phyloP scores from a whole-genome alignment of 2,888 invertebrate species.

The Cenopis cana region DNA sequence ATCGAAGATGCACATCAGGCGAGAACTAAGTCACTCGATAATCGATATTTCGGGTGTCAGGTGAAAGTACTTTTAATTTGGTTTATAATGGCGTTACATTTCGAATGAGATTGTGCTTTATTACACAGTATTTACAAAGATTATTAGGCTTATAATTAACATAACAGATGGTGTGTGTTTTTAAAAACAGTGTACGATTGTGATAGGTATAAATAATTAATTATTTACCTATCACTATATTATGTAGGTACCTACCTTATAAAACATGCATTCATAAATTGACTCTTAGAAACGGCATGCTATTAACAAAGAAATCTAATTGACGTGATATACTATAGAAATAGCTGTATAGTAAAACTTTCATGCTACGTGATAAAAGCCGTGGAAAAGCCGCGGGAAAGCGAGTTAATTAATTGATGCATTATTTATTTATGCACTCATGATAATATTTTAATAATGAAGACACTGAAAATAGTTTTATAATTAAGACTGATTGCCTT shows the following conservation, averaged over 20 bases:
- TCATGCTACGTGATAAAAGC: not conserved
- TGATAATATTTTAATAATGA: not conserved
- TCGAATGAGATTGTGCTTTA: slow-evolving; percentile 2
- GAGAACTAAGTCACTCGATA: slow-evolving; percentile 19
- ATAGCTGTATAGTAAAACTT: not conserved
- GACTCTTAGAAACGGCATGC: too few species aligned
- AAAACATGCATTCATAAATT: too few species aligned
- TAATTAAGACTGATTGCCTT: not conserved
- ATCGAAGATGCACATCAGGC: slow-evolving; percentile 15
- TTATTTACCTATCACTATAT: too few species aligned
- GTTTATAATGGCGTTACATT: slow-evolving; percentile 8
- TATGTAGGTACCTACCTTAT: too few species aligned
- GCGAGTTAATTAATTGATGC: not conserved
- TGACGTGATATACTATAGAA: too few species aligned
- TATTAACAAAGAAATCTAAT: too few species aligned
- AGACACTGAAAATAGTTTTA: not conserved
- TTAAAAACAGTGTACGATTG: too few species aligned
- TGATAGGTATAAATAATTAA: too few species aligned
- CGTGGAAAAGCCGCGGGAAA: not conserved
- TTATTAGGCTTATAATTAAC: not conserved
- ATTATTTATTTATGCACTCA: not conserved
- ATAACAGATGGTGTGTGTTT: too few species aligned
- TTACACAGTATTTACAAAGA: not conserved
- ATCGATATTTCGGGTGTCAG: slow-evolving; percentile 31
- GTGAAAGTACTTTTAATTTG: slow-evolving; percentile 28